Evolutionary conservation across 2,113 vertebrate species (phyloP).

Genomic region (Lophius piscatorius): DNA sequence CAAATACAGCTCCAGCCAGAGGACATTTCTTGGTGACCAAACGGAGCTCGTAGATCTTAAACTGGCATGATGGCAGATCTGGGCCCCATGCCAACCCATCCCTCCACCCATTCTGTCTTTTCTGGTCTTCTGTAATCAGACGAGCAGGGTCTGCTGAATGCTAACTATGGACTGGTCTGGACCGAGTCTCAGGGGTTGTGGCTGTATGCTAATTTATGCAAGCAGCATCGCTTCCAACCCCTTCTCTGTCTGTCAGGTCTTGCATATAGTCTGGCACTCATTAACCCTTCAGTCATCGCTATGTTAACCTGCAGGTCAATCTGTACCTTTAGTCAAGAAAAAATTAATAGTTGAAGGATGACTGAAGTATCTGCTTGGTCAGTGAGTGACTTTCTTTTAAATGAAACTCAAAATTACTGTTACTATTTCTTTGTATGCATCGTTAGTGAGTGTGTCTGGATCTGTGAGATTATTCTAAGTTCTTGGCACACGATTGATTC

Average conservation of each 20-base stretch:
- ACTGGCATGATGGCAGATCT: conserved; percentile 61
- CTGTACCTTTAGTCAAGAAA: conserved; percentile 5
- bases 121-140: conserved; percentile 66
- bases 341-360: neutral
- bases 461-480: conserved; percentile 37
- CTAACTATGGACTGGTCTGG: conserved; percentile 69
- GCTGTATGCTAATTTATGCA: conserved; percentile 78
- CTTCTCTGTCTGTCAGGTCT: conserved; percentile 38
- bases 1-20: conserved; percentile 30
- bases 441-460: conserved; percentile 1
- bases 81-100: conserved; percentile 64
- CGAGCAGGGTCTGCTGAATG: conserved; percentile 72
- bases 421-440: neutral
- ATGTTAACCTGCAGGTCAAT: conserved; percentile 32
- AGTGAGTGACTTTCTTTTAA: neutral
- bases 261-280: conserved; percentile 60
- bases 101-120: conserved; percentile 50
- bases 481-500: conserved; percentile 47
- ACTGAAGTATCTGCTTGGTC: neutral
- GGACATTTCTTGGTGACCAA: conserved; percentile 49
- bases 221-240: conserved; percentile 41
- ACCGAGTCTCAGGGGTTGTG: conserved; percentile 63
- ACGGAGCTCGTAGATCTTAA: conserved; percentile 57
- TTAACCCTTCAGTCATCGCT: conserved; percentile 57
- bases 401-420: too few species aligned